Conservation (phyloP, 2,113 vertebrate genomes). For the Pimephales promelas region DNA sequence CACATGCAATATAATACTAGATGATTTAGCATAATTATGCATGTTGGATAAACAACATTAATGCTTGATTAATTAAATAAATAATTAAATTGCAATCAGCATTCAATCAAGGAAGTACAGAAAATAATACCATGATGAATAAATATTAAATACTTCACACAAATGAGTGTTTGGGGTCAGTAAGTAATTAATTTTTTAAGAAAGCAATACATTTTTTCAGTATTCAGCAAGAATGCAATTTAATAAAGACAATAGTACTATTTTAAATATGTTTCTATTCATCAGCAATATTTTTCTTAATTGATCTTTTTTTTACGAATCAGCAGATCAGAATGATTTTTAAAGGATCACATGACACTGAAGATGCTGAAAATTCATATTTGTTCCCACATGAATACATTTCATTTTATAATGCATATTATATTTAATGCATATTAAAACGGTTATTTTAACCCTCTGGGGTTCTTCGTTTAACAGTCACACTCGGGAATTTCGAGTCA, state of each 20-base stretch:
- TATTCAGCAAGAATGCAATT: too few species aligned
- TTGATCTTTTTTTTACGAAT: background rate
- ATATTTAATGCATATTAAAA: background rate
- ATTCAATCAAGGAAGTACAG: background rate
- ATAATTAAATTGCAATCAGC: background rate
- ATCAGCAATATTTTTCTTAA: background rate
- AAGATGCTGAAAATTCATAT: background rate
- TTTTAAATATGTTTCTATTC: too few species aligned
- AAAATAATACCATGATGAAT: background rate
- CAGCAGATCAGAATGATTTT: background rate
- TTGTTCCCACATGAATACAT: background rate
- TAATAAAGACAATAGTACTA: too few species aligned
- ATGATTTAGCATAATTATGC: background rate
- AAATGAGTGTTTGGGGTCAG: too few species aligned
- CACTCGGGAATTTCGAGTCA: too few species aligned
- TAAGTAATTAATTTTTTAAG: too few species aligned
- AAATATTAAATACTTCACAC: too few species aligned
- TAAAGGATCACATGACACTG: background rate
- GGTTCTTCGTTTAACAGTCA: too few species aligned
- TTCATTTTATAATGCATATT: background rate
- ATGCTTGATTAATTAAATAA: too few species aligned
- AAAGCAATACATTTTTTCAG: too few species aligned
- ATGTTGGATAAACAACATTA: background rate
- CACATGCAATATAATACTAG: too few species aligned
- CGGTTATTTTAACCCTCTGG: background rate